A percentile compares a stretch with the other conserved stretches of the same genome.
phyloP scores from a whole-genome alignment of 2,888 invertebrate species.

The Melinaea menophilus region DNA sequence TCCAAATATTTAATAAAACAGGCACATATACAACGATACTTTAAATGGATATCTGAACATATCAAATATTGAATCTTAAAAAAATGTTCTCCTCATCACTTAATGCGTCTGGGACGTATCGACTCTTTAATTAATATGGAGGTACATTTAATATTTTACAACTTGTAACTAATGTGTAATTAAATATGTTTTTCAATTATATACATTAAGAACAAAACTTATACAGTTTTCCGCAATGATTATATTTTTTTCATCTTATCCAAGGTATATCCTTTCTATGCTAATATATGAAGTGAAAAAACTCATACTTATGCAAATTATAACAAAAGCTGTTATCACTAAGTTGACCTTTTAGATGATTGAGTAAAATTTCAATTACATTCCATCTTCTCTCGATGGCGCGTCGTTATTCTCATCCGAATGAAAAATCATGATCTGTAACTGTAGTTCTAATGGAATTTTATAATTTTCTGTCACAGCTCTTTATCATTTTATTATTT shows the following conservation, averaged over 20 bases:
- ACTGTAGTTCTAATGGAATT: constrained; percentile 50
- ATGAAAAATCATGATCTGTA: constrained; percentile 44
- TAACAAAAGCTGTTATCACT: constrained; percentile 30
- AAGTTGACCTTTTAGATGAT: constrained; percentile 44
- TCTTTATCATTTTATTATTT: constrained; percentile 36
- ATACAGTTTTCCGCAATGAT: too few species aligned
- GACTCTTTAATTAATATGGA: neutral
- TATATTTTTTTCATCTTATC: too few species aligned
- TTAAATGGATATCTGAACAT: neutral
- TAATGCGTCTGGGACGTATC: neutral
- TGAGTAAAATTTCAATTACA: constrained; percentile 64
- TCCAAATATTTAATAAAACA: too few species aligned
- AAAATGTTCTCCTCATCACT: neutral
- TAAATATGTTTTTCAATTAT: too few species aligned
- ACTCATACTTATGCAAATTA: constrained; percentile 12
- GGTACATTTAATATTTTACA: too few species aligned
- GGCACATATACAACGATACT: too few species aligned
- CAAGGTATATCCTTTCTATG: too few species aligned
- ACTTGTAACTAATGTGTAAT: too few species aligned
- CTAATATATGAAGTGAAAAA: too few species aligned
- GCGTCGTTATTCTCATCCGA: constrained; percentile 48
- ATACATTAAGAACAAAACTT: too few species aligned
- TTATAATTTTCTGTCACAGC: constrained; percentile 54
- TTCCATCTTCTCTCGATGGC: constrained; percentile 35
- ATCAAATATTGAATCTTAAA: neutral